Percentiles rank a stretch among this genome's conserved stretches.
These are phyloP conservation scores for Taphrorychus bicolor DNA, from an alignment of 2,888 invertebrate species.

Conservation along the genomic window DNA sequence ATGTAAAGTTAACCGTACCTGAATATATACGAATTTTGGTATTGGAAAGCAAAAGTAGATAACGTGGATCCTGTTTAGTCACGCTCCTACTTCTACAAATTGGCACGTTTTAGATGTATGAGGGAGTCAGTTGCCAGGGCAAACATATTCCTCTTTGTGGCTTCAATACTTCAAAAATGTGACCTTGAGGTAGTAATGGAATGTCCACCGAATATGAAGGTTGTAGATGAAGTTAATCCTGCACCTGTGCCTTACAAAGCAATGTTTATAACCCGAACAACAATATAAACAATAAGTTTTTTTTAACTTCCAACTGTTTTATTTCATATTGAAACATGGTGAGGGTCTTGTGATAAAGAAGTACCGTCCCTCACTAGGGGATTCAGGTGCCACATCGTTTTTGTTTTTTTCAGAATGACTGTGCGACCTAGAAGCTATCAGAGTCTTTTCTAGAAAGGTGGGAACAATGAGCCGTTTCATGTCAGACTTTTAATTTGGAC, in stretches of 20 bases:
- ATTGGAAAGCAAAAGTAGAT: conserved; percentile 36
- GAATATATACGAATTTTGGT: conserved; percentile 77
- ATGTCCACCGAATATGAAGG: conserved; percentile 70
- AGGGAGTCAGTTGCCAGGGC: conserved; percentile 81
- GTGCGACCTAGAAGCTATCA: too few species aligned
- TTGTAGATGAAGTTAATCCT: conserved; percentile 80
- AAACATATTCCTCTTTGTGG: conserved; percentile 79
- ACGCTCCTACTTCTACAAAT: neutral
- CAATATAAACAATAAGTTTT: neutral
- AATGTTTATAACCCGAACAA: conserved; percentile 58
- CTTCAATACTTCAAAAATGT: conserved; percentile 77
- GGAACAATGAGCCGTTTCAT: too few species aligned
- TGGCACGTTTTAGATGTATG: conserved; percentile 68
- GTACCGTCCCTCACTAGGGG: too few species aligned
- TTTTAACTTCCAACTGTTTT: too few species aligned
- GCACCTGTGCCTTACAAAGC: conserved; percentile 77
- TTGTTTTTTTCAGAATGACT: too few species aligned
- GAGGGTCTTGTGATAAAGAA: too few species aligned
- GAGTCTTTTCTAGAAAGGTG: too few species aligned
- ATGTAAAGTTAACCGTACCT: conserved; percentile 66
- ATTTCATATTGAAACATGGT: too few species aligned
- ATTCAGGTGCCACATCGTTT: too few species aligned
- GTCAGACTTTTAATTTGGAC: too few species aligned
- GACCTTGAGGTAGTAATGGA: conserved; percentile 71
- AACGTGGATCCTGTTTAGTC: neutral